Conservation (phyloP, 2,888 invertebrate species). For the Bombylius discolor region DNA sequence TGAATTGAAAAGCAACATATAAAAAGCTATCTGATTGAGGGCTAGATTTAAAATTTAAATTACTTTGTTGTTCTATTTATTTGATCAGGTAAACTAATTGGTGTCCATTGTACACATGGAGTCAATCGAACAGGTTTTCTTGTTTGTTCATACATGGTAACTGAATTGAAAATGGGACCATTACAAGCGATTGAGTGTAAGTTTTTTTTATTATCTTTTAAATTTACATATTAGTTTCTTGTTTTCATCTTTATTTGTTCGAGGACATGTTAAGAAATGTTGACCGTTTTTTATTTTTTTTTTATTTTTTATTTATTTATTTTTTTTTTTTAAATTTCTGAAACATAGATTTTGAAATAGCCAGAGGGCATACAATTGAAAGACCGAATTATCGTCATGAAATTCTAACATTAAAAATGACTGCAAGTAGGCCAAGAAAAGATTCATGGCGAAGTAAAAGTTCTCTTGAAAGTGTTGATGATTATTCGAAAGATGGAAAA, state of each 20-base stretch:
- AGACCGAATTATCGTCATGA: slow-evolving; percentile 36
- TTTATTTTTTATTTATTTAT: not conserved
- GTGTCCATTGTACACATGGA: slow-evolving; percentile 73
- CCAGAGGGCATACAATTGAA: slow-evolving; percentile 50
- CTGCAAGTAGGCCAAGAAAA: too few species aligned
- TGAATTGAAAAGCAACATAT: too few species aligned
- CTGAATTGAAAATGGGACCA: slow-evolving; percentile 43
- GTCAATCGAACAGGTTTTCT: slow-evolving; percentile 68
- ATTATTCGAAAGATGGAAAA: too few species aligned
- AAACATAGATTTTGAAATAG: slow-evolving; percentile 42
- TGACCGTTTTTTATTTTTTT: too few species aligned
- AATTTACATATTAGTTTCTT: too few species aligned
- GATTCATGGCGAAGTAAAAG: too few species aligned
- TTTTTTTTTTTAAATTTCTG: slow-evolving; percentile 7
- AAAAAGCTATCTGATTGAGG: too few species aligned
- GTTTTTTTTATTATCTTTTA: slow-evolving; percentile 8
- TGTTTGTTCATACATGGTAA: slow-evolving; percentile 61
- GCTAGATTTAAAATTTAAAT: too few species aligned
- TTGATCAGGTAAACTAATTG: slow-evolving; percentile 50
- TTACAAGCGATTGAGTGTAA: slow-evolving; percentile 47
- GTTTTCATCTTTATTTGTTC: too few species aligned
- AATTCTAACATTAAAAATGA: not conserved
- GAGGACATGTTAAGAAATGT: too few species aligned
- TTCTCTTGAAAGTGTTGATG: too few species aligned
- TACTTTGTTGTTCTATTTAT: not conserved